Percentiles rank a stretch among this genome's conserved stretches.
Conservation (phyloP, 2,113 vertebrate genomes). For the Ramphastos sulfuratus region DNA sequence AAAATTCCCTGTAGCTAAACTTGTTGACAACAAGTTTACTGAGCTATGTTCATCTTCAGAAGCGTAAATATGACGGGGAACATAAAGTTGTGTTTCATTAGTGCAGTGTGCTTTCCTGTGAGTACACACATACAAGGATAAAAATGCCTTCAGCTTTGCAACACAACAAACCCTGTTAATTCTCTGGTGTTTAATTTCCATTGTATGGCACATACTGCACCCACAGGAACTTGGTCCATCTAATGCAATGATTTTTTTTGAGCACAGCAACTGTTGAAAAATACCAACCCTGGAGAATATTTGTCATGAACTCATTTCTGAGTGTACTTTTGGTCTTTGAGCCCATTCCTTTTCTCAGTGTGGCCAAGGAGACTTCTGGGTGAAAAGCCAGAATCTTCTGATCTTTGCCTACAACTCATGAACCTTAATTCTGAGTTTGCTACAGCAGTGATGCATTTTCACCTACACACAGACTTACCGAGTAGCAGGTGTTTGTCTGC, state of each 20-base stretch:
- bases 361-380: background rate
- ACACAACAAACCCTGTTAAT: slow-evolving; percentile 48
- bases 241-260: background rate
- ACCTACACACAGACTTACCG: background rate
- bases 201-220: slow-evolving; percentile 39
- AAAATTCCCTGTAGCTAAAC: background rate
- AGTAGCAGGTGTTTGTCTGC: background rate
- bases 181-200: slow-evolving; percentile 55
- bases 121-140: background rate
- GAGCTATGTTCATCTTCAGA: background rate
- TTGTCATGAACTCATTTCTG: background rate
- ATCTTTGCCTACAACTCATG: background rate
- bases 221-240: slow-evolving; percentile 46
- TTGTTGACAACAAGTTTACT: slow-evolving; percentile 36
- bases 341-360: background rate
- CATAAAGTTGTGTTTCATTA: slow-evolving; percentile 27
- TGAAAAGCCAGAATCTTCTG: background rate
- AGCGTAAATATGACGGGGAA: slow-evolving; percentile 19
- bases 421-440: background rate
- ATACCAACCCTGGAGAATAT: background rate
- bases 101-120: background rate
- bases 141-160: slow-evolving; percentile 54
- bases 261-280: slow-evolving; percentile 27
- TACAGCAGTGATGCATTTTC: background rate
- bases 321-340: background rate